phyloP scores from a whole-genome alignment of 2,113 vertebrate genomes.

The Notechis scutatus region DNA sequence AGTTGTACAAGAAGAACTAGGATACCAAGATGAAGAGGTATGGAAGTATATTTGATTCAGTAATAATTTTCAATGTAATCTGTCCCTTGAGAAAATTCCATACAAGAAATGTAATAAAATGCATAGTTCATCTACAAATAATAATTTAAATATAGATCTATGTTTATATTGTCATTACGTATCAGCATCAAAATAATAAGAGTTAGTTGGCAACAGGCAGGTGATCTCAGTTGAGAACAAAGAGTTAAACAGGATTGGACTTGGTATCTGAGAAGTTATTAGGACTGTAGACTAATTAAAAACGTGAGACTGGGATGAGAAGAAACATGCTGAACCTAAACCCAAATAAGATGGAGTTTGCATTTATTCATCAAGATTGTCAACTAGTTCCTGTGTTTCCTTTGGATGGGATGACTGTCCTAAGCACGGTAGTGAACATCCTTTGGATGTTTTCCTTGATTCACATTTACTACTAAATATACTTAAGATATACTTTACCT shows the following conservation, averaged over 20 bases:
- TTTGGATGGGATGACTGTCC: not conserved
- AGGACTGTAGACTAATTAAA: not conserved
- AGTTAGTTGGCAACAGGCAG: not conserved
- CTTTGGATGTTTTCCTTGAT: not conserved
- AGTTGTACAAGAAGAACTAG: slow-evolving; percentile 80
- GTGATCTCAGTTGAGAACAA: not conserved
- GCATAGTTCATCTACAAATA: not conserved
- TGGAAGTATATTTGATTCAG: slow-evolving; percentile 26
- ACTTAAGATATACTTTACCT: not conserved
- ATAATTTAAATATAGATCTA: not conserved
- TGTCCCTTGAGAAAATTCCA: not conserved
- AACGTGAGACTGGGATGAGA: not conserved
- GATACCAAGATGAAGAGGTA: slow-evolving; percentile 90
- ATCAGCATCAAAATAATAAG: not conserved
- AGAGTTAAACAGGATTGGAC: not conserved
- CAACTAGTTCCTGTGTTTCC: not conserved
- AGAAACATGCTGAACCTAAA: not conserved
- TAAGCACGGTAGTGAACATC: not conserved
- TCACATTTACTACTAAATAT: not conserved
- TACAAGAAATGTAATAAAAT: not conserved
- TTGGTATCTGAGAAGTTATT: not conserved
- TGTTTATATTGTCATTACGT: not conserved
- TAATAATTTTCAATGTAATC: not conserved
- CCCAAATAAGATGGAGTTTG: not conserved
- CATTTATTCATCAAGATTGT: not conserved